A percentile compares a stretch with the other conserved stretches of the same genome.
Conservation (phyloP, 1,140 invertebrate species). For the Helicorthomorpha holstii region DNA sequence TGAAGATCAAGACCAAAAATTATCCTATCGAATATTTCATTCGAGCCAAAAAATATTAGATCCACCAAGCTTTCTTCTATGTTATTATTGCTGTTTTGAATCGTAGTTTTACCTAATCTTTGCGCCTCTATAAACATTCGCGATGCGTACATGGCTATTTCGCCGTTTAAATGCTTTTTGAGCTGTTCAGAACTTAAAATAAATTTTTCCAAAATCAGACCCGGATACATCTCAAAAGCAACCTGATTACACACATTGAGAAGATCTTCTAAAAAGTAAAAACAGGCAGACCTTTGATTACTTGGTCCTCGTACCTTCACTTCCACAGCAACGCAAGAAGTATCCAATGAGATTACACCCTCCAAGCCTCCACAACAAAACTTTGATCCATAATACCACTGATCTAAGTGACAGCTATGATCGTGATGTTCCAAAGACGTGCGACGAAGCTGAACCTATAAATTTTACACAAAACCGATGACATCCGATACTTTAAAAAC, state of each 20-base stretch:
- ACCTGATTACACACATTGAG: conserved; percentile 48
- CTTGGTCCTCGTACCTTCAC: conserved; percentile 53
- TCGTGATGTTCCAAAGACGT: conserved; percentile 38
- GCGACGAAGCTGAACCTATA: conserved; percentile 43
- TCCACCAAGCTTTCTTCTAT: conserved; percentile 45
- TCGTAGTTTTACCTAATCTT: conserved; percentile 29
- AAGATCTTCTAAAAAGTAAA: conserved; percentile 56
- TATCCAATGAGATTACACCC: conserved; percentile 48
- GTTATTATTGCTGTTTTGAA: conserved; percentile 39
- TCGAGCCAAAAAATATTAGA: conserved; percentile 45
- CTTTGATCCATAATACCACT: conserved; percentile 65
- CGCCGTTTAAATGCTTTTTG: conserved; percentile 30
- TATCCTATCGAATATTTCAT: conserved; percentile 26
- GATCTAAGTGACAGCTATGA: conserved; percentile 45
- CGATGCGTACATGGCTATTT: conserved; percentile 40
- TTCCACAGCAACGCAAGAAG: conserved; percentile 45
- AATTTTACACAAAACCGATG: conserved; percentile 3
- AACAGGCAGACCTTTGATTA: conserved; percentile 37
- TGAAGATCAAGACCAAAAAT: conserved; percentile 33
- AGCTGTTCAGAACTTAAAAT: conserved; percentile 44
- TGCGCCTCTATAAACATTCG: conserved; percentile 40
- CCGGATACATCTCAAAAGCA: conserved; percentile 43
- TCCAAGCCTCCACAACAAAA: conserved; percentile 51
- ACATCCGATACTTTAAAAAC: background rate
- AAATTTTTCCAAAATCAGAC: conserved; percentile 43